Conservation (phyloP, 2,888 invertebrate genomes). For the Lasioglossum vierecki region DNA sequence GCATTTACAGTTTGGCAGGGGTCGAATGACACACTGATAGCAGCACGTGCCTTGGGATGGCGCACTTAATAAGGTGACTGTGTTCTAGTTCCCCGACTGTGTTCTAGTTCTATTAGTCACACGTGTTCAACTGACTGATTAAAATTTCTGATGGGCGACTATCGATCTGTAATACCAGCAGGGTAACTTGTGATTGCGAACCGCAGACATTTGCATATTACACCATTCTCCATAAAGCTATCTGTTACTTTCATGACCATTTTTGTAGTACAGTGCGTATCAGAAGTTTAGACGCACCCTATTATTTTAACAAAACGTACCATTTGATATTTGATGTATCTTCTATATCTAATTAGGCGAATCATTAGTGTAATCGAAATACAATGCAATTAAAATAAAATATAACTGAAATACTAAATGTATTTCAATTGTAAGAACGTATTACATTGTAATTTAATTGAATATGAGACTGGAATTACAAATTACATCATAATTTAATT, state of each 20-base stretch:
- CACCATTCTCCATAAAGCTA: not conserved
- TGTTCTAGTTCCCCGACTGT: not conserved
- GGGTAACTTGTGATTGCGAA: not conserved
- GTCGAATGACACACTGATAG: not conserved
- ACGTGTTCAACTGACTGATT: slow-evolving; percentile 1
- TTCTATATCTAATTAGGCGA: too few relatives aligned
- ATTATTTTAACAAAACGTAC: too few relatives aligned
- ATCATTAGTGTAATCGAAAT: too few relatives aligned
- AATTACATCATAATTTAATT: too few relatives aligned
- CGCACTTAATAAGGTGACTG: not conserved
- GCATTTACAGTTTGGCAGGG: not conserved
- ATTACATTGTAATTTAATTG: too few relatives aligned
- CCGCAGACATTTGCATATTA: not conserved
- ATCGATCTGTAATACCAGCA: slow-evolving; percentile 6
- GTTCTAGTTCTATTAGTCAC: not conserved
- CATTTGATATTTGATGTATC: too few relatives aligned
- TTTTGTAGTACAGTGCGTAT: not conserved
- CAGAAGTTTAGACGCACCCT: too few relatives aligned
- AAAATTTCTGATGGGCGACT: not conserved
- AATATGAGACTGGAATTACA: too few relatives aligned
- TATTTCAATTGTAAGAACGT: too few relatives aligned
- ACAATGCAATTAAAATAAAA: too few relatives aligned
- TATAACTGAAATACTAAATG: too few relatives aligned
- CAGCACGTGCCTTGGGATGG: not conserved
- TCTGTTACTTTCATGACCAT: not conserved